Base-by-base conservation (phyloP, 64 coral and sea anemone species). In the Orbicella faveolata region DNA sequence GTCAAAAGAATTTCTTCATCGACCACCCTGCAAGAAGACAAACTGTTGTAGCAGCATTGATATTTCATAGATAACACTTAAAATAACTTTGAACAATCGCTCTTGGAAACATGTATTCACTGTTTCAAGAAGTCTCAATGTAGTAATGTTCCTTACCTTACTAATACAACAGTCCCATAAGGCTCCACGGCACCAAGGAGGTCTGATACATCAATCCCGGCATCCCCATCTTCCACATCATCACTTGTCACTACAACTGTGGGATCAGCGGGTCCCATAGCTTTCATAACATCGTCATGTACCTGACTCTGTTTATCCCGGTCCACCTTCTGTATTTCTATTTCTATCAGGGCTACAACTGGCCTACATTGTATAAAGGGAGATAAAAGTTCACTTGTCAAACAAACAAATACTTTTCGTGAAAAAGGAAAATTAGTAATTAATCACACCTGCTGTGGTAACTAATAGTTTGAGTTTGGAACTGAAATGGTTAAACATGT, bases 211-310 rank as follows among this genome's bases (percentile, higher is more conserved):
- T 99, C 94, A 84, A 99, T 89, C 55, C 75, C 94, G 74, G 59
- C 93, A 67, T 87, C 90, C 7, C 63, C 87, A 25, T 80, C 75
- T 8, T 61, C 63, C 4, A 6, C 34, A 4, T 94, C 90, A 91
- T 93, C 88, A 87, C 91, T 88, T 30, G 76, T 91, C 11, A 99
- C 91, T 35, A 99, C 93, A 74, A 99, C 53, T 53, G 96, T 99
- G n/a, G 96, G 96, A 72, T 99, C 96, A 55, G 96, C 96, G 7
- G 96, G 96, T 16, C 96, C 96, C 96, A 99, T 99, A 0, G 94
- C 75, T 65, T 91, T 90, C 93, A 99, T 99, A 19, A 99, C 96
- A 30, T 75, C 73, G 72, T 95, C 94, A 53, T 99, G 96, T 16
- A 99, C 94, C 12, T 81, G 39, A 34, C 77, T 83, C 79, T 99